Conservation (phyloP, 2,113 vertebrate species). For the Merops nubicus region DNA sequence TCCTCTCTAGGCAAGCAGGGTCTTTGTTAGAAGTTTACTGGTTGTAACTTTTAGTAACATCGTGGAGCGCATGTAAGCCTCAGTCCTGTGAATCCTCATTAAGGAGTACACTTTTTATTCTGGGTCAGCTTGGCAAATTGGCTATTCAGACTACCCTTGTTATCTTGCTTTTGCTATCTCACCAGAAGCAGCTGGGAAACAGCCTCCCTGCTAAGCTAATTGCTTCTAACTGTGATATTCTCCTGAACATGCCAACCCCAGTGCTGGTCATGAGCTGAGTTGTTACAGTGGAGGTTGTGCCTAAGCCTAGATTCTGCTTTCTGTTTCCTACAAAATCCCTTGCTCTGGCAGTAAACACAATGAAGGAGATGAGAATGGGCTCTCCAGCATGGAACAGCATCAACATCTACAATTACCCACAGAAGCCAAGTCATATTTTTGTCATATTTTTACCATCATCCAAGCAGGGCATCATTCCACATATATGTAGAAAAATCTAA, state of each 20-base stretch:
- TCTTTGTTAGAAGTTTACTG: neutral
- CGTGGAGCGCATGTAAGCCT: accelerated
- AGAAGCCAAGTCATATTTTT: neutral
- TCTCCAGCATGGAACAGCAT: neutral
- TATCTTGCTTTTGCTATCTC: neutral
- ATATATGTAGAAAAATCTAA: neutral
- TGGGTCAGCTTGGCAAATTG: neutral
- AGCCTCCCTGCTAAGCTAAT: neutral
- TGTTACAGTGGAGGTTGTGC: neutral
- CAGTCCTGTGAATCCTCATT: neutral
- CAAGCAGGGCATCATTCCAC: neutral
- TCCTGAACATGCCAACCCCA: neutral
- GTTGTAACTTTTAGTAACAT: neutral
- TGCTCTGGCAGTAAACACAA: neutral
- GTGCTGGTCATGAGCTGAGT: neutral
- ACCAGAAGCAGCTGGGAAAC: neutral
- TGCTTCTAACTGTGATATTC: neutral
- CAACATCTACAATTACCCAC: neutral
- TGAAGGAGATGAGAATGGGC: neutral
- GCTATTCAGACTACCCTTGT: neutral
- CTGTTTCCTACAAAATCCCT: neutral
- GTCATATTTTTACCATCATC: neutral
- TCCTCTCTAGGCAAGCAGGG: neutral
- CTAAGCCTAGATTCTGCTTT: neutral
- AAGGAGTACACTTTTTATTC: neutral